Conservation (phyloP, 2,113 vertebrate genomes). For the Aepyceros melampus region DNA sequence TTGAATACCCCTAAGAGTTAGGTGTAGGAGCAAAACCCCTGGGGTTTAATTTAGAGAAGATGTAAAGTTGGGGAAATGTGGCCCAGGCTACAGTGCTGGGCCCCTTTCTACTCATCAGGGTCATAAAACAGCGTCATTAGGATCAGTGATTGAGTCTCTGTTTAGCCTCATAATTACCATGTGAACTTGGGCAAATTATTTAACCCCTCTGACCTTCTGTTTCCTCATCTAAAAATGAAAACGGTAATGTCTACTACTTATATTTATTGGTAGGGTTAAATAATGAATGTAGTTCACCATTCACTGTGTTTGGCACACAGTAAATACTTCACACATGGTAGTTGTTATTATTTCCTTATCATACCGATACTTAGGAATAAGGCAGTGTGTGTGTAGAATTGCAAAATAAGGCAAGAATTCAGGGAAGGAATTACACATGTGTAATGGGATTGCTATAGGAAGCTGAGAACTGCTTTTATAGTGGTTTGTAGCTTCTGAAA, state of each 20-base stretch:
- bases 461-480: neutral
- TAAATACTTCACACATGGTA: neutral
- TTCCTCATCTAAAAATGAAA: slow-evolving; percentile 29
- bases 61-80: neutral
- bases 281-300: neutral
- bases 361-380: neutral
- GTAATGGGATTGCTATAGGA: neutral
- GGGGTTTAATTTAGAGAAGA: neutral
- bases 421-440: neutral
- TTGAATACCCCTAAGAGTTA: neutral
- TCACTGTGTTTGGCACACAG: neutral
- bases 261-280: neutral
- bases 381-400: neutral
- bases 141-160: neutral
- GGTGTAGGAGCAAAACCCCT: neutral
- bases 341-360: neutral
- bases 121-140: neutral
- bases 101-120: neutral
- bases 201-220: neutral
- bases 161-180: neutral
- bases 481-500: neutral
- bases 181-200: neutral
- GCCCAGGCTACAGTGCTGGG: fast-evolving
- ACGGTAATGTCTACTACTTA: neutral
- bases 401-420: neutral